These are phyloP conservation scores for Coelogynopora nodosa DNA, from an alignment of 2,888 invertebrate species.

Conservation along the genomic window DNA sequence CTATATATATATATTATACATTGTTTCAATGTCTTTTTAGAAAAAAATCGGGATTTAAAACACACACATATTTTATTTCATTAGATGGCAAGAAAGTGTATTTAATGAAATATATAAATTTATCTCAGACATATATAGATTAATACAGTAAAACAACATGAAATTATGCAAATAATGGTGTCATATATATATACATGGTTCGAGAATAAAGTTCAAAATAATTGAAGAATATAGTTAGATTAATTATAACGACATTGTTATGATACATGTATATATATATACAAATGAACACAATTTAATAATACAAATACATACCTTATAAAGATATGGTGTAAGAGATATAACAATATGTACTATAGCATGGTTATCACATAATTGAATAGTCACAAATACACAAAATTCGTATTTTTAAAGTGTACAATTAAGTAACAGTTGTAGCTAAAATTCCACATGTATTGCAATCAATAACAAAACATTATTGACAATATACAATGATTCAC, in stretches of 20 bases:
- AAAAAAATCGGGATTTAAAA: too few relatives aligned
- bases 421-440: neutral
- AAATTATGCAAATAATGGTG: neutral
- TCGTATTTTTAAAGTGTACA: neutral
- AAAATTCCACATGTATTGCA: neutral
- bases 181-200: neutral
- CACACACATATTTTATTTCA: too few relatives aligned
- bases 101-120: neutral
- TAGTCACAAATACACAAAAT: neutral
- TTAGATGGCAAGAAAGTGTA: neutral
- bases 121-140: neutral
- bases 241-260: neutral
- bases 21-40: too few relatives aligned
- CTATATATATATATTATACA: too few relatives aligned
- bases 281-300: neutral
- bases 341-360: neutral
- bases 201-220: too few relatives aligned
- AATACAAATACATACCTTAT: neutral
- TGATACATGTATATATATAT: neutral
- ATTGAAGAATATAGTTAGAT: too few relatives aligned
- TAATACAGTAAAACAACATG: neutral
- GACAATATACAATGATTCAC: too few relatives aligned
- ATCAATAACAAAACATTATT: neutral
- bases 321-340: neutral
- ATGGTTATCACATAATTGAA: neutral